Conservation (phyloP, 1,140 invertebrate species). For the Oncopodura yosiiana region DNA sequence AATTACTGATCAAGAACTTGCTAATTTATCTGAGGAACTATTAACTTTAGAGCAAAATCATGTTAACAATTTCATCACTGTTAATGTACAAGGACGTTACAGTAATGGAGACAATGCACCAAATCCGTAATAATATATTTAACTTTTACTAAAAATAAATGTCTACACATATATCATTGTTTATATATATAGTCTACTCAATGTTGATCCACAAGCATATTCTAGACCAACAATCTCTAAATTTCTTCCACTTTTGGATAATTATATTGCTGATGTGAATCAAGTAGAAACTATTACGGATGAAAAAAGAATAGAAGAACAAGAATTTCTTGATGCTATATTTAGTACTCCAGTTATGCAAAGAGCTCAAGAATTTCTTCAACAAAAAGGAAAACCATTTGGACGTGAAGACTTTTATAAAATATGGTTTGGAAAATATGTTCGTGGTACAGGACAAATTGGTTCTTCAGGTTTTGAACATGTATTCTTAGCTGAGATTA, state of each 20-base stretch:
- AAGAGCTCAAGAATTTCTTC: constrained; percentile 42
- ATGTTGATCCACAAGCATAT: constrained; percentile 19
- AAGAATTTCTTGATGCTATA: constrained; percentile 43
- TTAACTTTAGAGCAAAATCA: constrained; percentile 59
- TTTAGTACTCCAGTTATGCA: constrained; percentile 45
- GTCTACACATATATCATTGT: background rate
- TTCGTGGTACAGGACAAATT: constrained; percentile 9
- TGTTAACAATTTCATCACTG: constrained; percentile 51
- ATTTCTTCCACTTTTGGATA: constrained; percentile 31
- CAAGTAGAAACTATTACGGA: constrained; percentile 40
- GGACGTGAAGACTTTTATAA: constrained; percentile 16
- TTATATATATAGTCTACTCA: constrained; percentile 21
- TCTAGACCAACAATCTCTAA: constrained; percentile 18
- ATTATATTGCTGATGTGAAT: constrained; percentile 36
- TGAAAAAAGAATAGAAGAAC: constrained; percentile 41
- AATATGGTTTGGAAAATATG: constrained; percentile 35
- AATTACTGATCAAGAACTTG: constrained; percentile 51
- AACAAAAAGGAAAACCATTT: constrained; percentile 34
- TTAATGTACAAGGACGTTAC: constrained; percentile 62
- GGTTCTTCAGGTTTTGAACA: constrained; percentile 43
- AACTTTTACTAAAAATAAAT: background rate
- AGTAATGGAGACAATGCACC: constrained; percentile 59
- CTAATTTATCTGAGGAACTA: constrained; percentile 57
- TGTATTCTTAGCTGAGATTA: constrained; percentile 42
- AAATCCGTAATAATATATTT: constrained; percentile 48